Evolutionary conservation across 2,797 vertebrate species (phyloP), one percentile per base, ranked within the genome.

Genomic region (Protonibea diacanthus): DNA sequence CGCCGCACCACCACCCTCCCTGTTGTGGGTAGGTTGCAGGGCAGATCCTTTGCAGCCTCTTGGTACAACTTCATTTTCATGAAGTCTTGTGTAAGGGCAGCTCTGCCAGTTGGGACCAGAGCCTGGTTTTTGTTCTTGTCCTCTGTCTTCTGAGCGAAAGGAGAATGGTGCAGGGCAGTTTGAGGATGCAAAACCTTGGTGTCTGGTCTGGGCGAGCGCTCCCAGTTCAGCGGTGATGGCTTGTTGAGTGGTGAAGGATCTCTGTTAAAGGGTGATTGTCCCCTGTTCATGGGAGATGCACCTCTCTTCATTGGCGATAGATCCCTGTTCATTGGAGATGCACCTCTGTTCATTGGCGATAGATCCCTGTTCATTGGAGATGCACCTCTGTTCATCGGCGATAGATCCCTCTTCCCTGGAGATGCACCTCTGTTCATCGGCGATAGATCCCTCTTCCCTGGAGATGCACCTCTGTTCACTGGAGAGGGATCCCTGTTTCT

Each of bases 1-100:
- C 74, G 76, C 0, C 74, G 87, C 33, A 94, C 76, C 38, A 86
- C 60, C 76, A 95, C 81, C 66, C 73, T 86, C 17, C 94, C 94
- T 0, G 91, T 93, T 3, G 42, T 8, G 0, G 94, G 94, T 25
- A 95, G 83, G 38, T 81, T 62, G 61, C 78, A 87, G 44, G 92
- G 92, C 71, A 95, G 72, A n/a, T 84, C 86, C 44, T 68, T 90
- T 0, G 82, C 45, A 0, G 75, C 88, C 55, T 89, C 86, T 11
- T 89, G n/a, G 76, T 74, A 74, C 47, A 93, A 40, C 40, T 2
- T 74, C 80, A 88, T 81, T 66, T 89, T 91, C 71, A 73, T 45
- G 3, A 92, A 14, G 33, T 81, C 86, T 14, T 83, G 15, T 0
- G 45, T 12, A 52, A 88, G 10, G 38, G 81, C 52, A 0, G 44